Base-by-base conservation (phyloP, 2,888 invertebrate genomes). In the Bellardia bayeri region DNA sequence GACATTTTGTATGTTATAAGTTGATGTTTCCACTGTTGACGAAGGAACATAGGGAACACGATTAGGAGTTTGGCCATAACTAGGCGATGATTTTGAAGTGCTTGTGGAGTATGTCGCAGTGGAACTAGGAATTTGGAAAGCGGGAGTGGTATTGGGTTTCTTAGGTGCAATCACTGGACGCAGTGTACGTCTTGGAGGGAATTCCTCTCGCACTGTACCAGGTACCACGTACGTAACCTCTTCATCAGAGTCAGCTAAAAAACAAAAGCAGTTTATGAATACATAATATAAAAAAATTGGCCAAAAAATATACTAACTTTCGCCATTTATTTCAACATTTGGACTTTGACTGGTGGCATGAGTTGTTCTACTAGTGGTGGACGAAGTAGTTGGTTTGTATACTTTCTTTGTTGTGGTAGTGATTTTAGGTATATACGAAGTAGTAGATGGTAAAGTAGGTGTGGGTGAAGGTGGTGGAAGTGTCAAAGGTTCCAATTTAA, bases 401-500 rank as follows among this genome's bases (percentile, higher is more conserved):
- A 90, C 88, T 40, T 93, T 90, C 87, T 92, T 88, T 91, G 90
- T 92, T 76, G 92, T 91, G 90, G 93, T 91, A 91, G 94, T 88
- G 9, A 90, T 86, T 75, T 94, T 94, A 54, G 94, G 94, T 14
- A 91, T 89, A 71, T 92, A 92, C 13, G 92, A 90, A 6, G 92
- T 91, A 0, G 92, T 90, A 9, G 91, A 89, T 4, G 91, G 89
- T 69, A 89, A 86, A 49, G 79, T 64, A 30, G 91, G 91, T 58
- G 91, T 89, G 5, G 94, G 91, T 0, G 94, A 64, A 0, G 91
- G 88, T 1, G 92, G 90, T 13, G 91, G 89, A 74, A 91, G 81
- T 0, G 94, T 94, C 1, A 94, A 91, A 0, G 94, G 93, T 90
- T 95, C 95, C 90, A 96, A 95, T 89, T 94, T 94, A 95, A 97